These are phyloP conservation scores for Meiosimyza platycephala DNA, from an alignment of 2,888 invertebrate species.

Conservation along the genomic window DNA sequence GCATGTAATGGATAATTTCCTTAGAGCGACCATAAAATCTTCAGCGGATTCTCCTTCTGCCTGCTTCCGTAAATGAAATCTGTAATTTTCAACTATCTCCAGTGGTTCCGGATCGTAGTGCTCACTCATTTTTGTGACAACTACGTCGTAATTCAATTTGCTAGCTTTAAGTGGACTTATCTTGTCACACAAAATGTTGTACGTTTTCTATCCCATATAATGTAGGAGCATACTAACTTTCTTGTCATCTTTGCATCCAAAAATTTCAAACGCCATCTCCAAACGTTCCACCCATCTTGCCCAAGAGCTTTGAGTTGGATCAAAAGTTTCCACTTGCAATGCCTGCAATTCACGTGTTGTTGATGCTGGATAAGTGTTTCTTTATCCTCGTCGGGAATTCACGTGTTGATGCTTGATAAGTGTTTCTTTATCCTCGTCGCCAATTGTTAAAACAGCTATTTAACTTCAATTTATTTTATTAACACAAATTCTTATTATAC, in stretches of 20 bases:
- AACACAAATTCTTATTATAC: too few species aligned
- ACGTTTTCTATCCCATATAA: slow-evolving; percentile 16
- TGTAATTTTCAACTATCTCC: slow-evolving; percentile 41
- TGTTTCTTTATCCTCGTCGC: too few species aligned
- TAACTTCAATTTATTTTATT: too few species aligned
- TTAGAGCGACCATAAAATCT: slow-evolving; percentile 32
- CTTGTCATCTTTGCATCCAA: slow-evolving; percentile 11
- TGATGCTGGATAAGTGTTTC: too few species aligned
- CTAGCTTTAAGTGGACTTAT: slow-evolving; percentile 13
- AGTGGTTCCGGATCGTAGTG: slow-evolving; percentile 38
- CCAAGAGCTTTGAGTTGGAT: too few species aligned
- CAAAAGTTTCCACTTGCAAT: too few species aligned
- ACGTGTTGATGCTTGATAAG: too few species aligned
- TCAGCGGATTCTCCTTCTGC: slow-evolving; percentile 28
- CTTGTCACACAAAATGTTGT: slow-evolving; percentile 16
- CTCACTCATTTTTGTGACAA: slow-evolving; percentile 27
- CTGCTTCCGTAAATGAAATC: too few species aligned
- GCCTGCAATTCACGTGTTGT: too few species aligned
- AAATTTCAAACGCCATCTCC: slow-evolving; percentile 21
- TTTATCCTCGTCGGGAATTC: too few species aligned
- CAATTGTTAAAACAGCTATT: too few species aligned
- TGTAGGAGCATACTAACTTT: slow-evolving; percentile 25
- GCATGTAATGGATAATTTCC: not conserved
- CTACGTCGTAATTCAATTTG: slow-evolving; percentile 21
- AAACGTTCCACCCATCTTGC: too few species aligned